Conservation (phyloP, 1,140 invertebrate genomes). For the Nephila pilipes region DNA sequence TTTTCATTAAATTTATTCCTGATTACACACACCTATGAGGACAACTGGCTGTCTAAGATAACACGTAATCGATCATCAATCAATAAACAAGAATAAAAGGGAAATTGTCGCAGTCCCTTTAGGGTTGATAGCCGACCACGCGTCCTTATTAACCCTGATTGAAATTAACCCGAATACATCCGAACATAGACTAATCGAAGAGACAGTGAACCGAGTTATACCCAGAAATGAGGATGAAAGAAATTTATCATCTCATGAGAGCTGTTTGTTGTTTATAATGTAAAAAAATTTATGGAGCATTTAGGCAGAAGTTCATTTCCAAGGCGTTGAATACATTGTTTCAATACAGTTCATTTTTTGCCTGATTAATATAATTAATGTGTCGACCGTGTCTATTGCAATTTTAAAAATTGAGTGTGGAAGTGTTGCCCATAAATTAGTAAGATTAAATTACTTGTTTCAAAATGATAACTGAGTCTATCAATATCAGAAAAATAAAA, state of each 20-base stretch:
- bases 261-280: neutral
- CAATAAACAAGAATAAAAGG: neutral
- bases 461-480: too few species aligned
- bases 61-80: neutral
- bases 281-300: neutral
- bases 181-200: neutral
- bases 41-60: neutral
- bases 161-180: conserved; percentile 61
- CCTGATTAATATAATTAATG: too few species aligned
- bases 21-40: neutral
- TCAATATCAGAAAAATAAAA: too few species aligned
- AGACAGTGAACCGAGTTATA: neutral
- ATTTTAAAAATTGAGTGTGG: too few species aligned
- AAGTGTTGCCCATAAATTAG: too few species aligned
- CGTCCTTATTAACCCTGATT: conserved; percentile 62
- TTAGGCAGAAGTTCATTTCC: neutral
- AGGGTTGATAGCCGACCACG: neutral
- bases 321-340: neutral
- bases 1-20: neutral
- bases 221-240: conserved; percentile 10
- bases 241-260: conserved; percentile 13
- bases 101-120: neutral
- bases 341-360: too few species aligned
- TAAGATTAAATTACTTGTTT: too few species aligned
- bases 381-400: too few species aligned